Base-by-base conservation (phyloP, 2,888 invertebrate genomes). In the Argyresthia goedartella region DNA sequence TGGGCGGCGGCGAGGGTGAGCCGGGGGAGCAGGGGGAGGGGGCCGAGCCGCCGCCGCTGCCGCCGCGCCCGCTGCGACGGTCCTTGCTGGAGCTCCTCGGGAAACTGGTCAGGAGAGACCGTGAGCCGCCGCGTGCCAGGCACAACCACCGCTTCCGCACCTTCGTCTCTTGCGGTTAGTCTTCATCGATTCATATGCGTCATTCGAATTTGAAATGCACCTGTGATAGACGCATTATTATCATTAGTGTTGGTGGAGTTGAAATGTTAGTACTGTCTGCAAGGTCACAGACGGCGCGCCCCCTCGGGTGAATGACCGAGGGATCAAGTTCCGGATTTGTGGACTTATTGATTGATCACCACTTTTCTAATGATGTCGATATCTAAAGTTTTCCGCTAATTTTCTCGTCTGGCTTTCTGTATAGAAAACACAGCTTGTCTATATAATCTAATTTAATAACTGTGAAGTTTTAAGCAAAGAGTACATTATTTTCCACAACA, bases 1-100 rank as follows among this genome's bases (percentile, higher is more conserved):
- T 94, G 91, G 93, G 92, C 60, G 93, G 91, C 54, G 93, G 92
- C 89, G 92, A 91, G 89, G 91, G 92, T 89, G 92, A 91, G 89
- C 91, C 88, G 90, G 91, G 74, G 86, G 91, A 71, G 91, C 56
- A 91, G 88, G 25, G 25, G 3, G 25, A 25, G 25, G 25, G 25
- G 25, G 25, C 6, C 3, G 25, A 25, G 25, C 25, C 25, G 25
- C 25, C 25, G 6, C 25, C 25, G 25, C 25, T 6, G 25, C 25
- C 25, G 25, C 92, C 92, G 89, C 75, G 91, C 89, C 71, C 92
- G 87, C 88, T 91, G 64, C 88, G 91, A 63, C 90, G 91, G 71
- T 91, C 91, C 58, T 86, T 92, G 67, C 87, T 91, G 63, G 89
- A 89, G 57, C 88, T 90, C 65, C 84, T 91, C 60, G 89, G 90